Base-by-base conservation (phyloP, 1,140 invertebrate species). In the Cherax quadricarinatus region DNA sequence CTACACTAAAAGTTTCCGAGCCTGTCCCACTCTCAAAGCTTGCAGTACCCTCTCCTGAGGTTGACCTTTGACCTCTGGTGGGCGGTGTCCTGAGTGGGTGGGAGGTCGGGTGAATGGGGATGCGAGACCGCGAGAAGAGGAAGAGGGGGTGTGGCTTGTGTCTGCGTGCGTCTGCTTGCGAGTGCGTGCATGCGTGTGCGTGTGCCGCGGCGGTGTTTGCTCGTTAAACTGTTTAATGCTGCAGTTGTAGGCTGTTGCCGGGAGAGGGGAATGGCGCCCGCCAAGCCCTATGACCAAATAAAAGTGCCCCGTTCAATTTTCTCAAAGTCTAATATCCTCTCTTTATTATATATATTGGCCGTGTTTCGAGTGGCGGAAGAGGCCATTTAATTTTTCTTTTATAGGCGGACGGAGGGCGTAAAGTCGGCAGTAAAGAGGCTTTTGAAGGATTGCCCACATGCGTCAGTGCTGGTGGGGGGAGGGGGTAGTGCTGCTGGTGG, bases 311-410 rank as follows among this genome's bases (percentile, higher is more conserved):
- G 70, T 92, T 92, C 90, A 92, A 92, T 92, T 92, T 92, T 92
- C 90, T 80, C 90, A 87, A 88, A 92, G 86, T 92, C 85, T 92
- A 92, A 92, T 88, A 87, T 87, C 91, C 91, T 83, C 86, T 92
- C 86, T 92, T 92, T 92, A 92, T 92, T 92, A 92, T 92, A 92
- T 92, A 92, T 92, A 92, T 92, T 92, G 91, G 91, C 91, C 91
- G 83, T 92, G 91, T 92, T 92, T 92, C 91, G 85, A 92, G 91
- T 88, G 85, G 78, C 60, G 91, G 91, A 87, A 87, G 91, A 92
- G 91, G 85, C 91, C 91, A 92, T 92, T 92, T 92, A 92, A 92
- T 92, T 92, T 92, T 92, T 92, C 91, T 88, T 92, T 92, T 92
- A 92, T 92, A 92, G 91, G 91, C 91, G 86, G 83, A 86, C 80